Evolutionary conservation across 2,888 invertebrate species (phyloP).

Genomic region (Flexamia atlantica): DNA sequence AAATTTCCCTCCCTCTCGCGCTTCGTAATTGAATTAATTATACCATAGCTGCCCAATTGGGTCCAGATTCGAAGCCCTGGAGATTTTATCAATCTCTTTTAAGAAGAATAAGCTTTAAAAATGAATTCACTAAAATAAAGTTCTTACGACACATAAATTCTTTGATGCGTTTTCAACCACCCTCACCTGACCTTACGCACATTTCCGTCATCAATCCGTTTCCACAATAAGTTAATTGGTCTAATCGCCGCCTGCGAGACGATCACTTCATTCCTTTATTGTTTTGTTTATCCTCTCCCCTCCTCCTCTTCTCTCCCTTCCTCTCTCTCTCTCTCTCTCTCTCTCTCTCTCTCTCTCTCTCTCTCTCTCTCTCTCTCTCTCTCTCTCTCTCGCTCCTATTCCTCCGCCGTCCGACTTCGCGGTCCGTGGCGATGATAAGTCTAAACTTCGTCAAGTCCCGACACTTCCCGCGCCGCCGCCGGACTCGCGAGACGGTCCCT

Average conservation of each 20-base stretch:
- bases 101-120: too few relatives aligned
- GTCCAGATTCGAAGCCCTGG: too few relatives aligned
- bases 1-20: too few relatives aligned
- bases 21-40: too few relatives aligned
- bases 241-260: background rate
- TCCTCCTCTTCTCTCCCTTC: conserved; percentile 5
- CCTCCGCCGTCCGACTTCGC: background rate
- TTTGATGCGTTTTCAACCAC: too few relatives aligned
- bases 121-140: too few relatives aligned
- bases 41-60: too few relatives aligned
- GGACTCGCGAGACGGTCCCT: background rate
- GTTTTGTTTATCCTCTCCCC: conserved; percentile 48
- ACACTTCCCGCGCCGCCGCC: conserved; percentile 6
- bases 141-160: too few relatives aligned
- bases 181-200: too few relatives aligned
- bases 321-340: conserved; percentile 7
- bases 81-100: too few relatives aligned
- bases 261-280: conserved; percentile 47
- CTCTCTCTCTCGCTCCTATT: conserved; percentile 13
- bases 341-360: background rate
- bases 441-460: conserved; percentile 5
- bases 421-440: background rate
- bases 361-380: background rate
- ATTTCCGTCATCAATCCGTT: too few relatives aligned
- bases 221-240: background rate